A percentile compares a stretch with the other conserved stretches of the same genome.
Conservation (phyloP, 1,140 invertebrate genomes). For the Tetraneura akinire region DNA sequence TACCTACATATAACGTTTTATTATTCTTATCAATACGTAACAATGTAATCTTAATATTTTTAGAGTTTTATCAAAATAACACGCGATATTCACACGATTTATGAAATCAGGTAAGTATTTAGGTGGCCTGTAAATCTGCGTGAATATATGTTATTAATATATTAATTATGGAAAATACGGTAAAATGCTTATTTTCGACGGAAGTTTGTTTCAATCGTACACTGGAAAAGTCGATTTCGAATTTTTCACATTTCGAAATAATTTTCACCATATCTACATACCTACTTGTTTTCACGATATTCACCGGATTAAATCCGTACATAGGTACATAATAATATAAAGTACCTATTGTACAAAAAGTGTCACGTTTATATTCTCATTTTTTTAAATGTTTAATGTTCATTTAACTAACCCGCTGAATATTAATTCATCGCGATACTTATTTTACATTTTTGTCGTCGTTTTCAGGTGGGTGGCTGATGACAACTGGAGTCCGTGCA, state of each 20-base stretch:
- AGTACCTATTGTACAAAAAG: neutral
- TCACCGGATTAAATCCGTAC: neutral
- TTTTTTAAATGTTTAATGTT: neutral
- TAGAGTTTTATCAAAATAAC: too few relatives aligned
- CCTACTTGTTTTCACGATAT: neutral
- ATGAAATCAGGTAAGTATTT: too few relatives aligned
- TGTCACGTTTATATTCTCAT: neutral
- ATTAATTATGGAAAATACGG: neutral
- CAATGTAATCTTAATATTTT: too few relatives aligned
- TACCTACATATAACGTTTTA: too few relatives aligned
- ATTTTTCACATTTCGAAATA: too few relatives aligned
- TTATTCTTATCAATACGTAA: too few relatives aligned
- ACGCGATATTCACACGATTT: too few relatives aligned
- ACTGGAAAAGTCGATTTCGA: too few relatives aligned
- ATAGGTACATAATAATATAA: neutral
- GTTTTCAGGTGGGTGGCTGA: slow-evolving; percentile 81
- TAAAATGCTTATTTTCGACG: neutral
- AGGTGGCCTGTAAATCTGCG: too few relatives aligned
- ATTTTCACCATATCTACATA: too few relatives aligned
- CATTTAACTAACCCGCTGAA: slow-evolving; percentile 16
- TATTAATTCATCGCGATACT: neutral
- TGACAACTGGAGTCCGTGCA: slow-evolving; percentile 79
- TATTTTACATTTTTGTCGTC: neutral
- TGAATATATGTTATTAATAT: too few relatives aligned
- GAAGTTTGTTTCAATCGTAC: neutral